phyloP scores from a whole-genome alignment of 2,113 vertebrate species.

The Xyrauchen texanus region DNA sequence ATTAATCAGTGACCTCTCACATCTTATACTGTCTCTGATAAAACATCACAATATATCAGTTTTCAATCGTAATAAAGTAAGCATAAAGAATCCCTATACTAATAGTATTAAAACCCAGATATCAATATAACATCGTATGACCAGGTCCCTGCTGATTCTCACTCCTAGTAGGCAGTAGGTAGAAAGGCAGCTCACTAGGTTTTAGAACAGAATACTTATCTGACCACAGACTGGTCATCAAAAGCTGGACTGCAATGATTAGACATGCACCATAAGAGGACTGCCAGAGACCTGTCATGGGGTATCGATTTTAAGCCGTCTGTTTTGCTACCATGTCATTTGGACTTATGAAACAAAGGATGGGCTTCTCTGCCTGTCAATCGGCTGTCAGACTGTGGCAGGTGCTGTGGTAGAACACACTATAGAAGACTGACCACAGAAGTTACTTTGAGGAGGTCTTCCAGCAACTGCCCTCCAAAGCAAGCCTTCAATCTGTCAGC shows the following conservation, averaged over 20 bases:
- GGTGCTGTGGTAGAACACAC: neutral
- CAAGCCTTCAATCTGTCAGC: constrained; percentile 12
- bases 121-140: neutral
- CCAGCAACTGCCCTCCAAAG: neutral
- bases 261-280: neutral
- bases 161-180: neutral
- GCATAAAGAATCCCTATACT: no score
- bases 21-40: no score
- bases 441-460: constrained; percentile 12
- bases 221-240: constrained; percentile 23
- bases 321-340: constrained; percentile 37
- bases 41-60: no score
- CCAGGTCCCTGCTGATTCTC: no score
- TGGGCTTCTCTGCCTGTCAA: constrained; percentile 20
- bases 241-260: constrained; percentile 24
- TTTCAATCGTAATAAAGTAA: no score
- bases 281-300: neutral
- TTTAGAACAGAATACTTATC: neutral
- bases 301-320: constrained; percentile 35
- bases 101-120: neutral
- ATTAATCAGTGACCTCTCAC: no score
- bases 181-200: neutral
- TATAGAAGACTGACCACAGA: constrained; percentile 16
- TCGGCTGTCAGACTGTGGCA: constrained; percentile 22
- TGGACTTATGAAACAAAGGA: constrained; percentile 32